phyloP scores from a whole-genome alignment of 2,113 vertebrate species.

The Microtus ochrogaster region DNA sequence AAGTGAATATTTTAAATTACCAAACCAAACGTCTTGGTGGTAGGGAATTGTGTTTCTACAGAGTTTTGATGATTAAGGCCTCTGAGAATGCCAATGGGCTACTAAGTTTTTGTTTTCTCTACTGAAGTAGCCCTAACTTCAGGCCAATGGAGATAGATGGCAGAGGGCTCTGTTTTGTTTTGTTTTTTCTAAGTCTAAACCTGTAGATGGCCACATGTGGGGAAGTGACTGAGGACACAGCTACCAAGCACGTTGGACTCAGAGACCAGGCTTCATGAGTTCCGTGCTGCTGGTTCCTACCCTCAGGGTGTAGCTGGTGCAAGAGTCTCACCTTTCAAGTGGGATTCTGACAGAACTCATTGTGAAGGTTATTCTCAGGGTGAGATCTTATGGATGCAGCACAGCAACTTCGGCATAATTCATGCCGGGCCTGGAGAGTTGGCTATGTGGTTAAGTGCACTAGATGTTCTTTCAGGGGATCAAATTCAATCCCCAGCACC shows the following conservation, averaged over 20 bases:
- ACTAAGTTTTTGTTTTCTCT: slow-evolving; percentile 13
- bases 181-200: not conserved
- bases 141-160: slow-evolving; percentile 6
- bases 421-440: not conserved
- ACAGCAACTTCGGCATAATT: not conserved
- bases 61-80: slow-evolving; percentile 19
- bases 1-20: slow-evolving; percentile 15
- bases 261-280: not conserved
- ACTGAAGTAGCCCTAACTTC: slow-evolving; percentile 34
- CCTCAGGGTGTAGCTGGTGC: not conserved
- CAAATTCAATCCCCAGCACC: not conserved
- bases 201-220: not conserved
- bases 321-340: not conserved
- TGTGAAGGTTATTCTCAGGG: not conserved
- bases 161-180: not conserved
- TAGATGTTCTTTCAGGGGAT: not conserved
- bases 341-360: not conserved
- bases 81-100: slow-evolving; percentile 49
- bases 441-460: not conserved
- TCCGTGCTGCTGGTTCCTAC: not conserved
- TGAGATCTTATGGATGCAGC: not conserved
- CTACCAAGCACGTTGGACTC: not conserved
- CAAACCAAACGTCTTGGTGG: not conserved
- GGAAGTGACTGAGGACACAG: not conserved
- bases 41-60: slow-evolving; percentile 44